phyloP scores from a whole-genome alignment of 2,797 vertebrate species.

The Oreonectes daqikongensis region DNA sequence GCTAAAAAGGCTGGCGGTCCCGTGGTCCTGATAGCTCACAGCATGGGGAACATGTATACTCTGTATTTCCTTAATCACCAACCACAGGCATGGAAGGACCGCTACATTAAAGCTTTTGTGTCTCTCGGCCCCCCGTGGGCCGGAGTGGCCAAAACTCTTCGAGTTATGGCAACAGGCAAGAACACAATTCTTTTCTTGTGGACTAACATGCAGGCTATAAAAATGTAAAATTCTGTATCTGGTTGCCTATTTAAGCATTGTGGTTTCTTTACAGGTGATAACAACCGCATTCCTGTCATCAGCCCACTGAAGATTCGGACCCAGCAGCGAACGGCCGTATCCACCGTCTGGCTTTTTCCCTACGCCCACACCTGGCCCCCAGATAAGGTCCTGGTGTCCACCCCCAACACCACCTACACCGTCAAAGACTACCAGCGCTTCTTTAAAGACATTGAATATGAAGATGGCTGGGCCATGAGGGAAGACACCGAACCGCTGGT shows the following conservation, averaged over 20 bases:
- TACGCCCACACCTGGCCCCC: constrained; percentile 87
- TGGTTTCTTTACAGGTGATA: constrained; percentile 82
- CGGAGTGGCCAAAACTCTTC: constrained; percentile 93
- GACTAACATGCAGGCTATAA: neutral
- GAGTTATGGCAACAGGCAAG: constrained; percentile 90
- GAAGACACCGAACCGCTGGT: constrained; percentile 87
- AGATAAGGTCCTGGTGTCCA: constrained; percentile 86
- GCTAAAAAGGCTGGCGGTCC: constrained; percentile 82
- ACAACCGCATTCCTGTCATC: constrained; percentile 92
- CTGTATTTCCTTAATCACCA: constrained; percentile 96
- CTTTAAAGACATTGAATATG: constrained; percentile 85
- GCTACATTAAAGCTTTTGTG: constrained; percentile 88
- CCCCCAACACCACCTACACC: constrained; percentile 87
- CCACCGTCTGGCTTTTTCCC: constrained; percentile 92
- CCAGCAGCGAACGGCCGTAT: constrained; percentile 91
- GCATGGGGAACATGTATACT: constrained; percentile 98
- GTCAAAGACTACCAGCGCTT: constrained; percentile 84
- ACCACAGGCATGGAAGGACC: constrained; percentile 93
- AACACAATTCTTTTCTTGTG: neutral
- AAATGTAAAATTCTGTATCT: neutral
- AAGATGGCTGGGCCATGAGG: constrained; percentile 92
- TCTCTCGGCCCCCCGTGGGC: constrained; percentile 92
- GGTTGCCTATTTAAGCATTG: neutral
- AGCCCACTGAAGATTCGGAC: constrained; percentile 89
- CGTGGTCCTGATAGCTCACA: constrained; percentile 93